Conservation (phyloP, 53 echinoderm and acorn worm genomes). For the Actinopyga echinites region DNA sequence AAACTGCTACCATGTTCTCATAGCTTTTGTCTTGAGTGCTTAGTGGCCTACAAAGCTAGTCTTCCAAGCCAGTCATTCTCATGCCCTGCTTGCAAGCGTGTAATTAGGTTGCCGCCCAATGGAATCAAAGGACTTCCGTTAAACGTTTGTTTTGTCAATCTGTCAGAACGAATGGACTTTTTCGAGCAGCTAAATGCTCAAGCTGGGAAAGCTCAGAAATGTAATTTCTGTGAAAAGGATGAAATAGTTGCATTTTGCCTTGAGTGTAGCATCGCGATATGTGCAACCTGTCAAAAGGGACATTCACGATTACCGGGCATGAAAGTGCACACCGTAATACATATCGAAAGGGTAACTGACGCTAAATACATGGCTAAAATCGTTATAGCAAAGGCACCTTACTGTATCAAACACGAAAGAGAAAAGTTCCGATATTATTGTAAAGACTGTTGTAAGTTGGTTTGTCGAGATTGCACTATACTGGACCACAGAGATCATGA, state of each 20-base stretch:
- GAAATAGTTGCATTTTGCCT: conserved; percentile 34
- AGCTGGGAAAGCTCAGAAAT: conserved; percentile 27
- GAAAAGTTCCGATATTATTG: conserved; percentile 46
- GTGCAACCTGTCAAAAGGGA: conserved; percentile 25
- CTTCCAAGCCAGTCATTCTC: neutral
- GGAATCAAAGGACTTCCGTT: conserved; percentile 12
- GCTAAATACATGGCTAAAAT: conserved; percentile 26
- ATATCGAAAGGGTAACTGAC: conserved; percentile 27
- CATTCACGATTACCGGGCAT: conserved; percentile 30
- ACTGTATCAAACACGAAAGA: conserved; percentile 29
- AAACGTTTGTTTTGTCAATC: conserved; percentile 15
- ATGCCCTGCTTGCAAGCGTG: conserved; percentile 5
- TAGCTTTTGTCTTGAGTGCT: conserved; percentile 17
- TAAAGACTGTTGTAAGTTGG: conserved; percentile 4
- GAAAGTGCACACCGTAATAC: conserved; percentile 24
- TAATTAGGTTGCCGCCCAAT: neutral
- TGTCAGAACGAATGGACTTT: conserved; percentile 13
- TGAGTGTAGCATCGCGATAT: conserved; percentile 29
- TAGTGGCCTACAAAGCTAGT: neutral
- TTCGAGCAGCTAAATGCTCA: conserved; percentile 8
- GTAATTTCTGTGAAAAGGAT: conserved; percentile 21
- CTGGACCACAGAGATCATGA: conserved; percentile 54
- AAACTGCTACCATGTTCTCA: conserved; percentile 24
- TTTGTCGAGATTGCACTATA: conserved; percentile 52
- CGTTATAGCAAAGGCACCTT: conserved; percentile 25